Evolutionary conservation across 2,888 invertebrate species (phyloP), one percentile per base, ranked within the genome.

Genomic region (Eilema sororculum): DNA sequence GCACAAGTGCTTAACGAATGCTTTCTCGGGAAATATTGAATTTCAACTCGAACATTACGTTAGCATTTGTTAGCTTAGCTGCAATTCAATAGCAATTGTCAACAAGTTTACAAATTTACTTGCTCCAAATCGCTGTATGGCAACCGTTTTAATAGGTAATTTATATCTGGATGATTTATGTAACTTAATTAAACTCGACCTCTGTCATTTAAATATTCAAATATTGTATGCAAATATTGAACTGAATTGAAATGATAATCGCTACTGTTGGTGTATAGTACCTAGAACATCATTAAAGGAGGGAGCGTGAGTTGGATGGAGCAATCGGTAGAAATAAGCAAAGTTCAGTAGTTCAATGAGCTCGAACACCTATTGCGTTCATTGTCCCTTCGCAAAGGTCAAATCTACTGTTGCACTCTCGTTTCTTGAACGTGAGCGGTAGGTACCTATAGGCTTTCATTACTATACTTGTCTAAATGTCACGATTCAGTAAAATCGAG

Each of bases 331-430:
- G 82, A 86, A 85, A 84, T 87, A 89, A 87, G 86, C 86, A 92
- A 93, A 93, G 93, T 93, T 93, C 91, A 93, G 89, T 91, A 88
- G 93, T 93, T 91, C 90, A 89, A 89, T 86, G 89, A 85, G 88
- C 90, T 86, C 83, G 83, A 86, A 87, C 86, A 87, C 87, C 89
- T 88, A 90, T 89, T 74, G 84, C 87, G 88, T 90, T 89, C 89
- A 88, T 91, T 91, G 91, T 91, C 89, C 89, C 88, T 86, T 86
- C 75, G 71, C 80, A 91, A 93, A 93, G 91, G 92, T 92, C 90
- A 92, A 79, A 88, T 86, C 86, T 83, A 84, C 85, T 83, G 82
- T 81, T 82, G 82, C 77, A 78, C 72, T 82, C 75, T 72, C 78
- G 72, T 78, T 77, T 80, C 76, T 78, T 76, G 69, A 69, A 73